Conservation (phyloP, 1,140 invertebrate genomes). For the Holcopasites calliopsidis region DNA sequence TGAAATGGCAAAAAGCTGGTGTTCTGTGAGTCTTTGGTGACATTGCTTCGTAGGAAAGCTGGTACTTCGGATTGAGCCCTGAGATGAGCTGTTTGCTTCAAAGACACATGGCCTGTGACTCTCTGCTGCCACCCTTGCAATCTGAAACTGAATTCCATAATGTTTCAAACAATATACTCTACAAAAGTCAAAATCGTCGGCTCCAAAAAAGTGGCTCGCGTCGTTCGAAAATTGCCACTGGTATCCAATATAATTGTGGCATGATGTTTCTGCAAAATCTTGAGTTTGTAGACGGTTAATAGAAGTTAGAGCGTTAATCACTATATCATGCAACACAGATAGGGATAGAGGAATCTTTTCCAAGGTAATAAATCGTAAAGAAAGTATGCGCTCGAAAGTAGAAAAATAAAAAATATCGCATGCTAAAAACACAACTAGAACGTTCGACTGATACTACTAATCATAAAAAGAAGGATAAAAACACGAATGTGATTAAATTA, state of each 20-base stretch:
- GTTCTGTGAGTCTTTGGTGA: conserved; percentile 68
- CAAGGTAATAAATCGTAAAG: conserved; percentile 21
- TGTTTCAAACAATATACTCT: too few species aligned
- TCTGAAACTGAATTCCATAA: conserved; percentile 68
- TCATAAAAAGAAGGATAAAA: conserved; percentile 17
- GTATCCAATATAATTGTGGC: conserved; percentile 34
- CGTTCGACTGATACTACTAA: conserved; percentile 8
- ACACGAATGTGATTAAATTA: conserved; percentile 23
- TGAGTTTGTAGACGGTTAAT: conserved; percentile 65
- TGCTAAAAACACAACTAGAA: conserved; percentile 25
- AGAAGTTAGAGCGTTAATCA: conserved; percentile 73
- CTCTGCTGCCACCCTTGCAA: conserved; percentile 63
- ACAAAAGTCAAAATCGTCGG: neutral
- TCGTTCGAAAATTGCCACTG: conserved; percentile 23
- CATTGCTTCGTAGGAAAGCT: conserved; percentile 65
- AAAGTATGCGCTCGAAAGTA: conserved; percentile 21
- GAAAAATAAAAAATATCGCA: neutral
- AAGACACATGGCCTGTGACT: conserved; percentile 71
- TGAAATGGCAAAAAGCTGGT: conserved; percentile 66
- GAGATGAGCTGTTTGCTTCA: conserved; percentile 72
- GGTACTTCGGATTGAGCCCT: conserved; percentile 69
- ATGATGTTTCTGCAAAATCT: conserved; percentile 55
- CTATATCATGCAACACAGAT: conserved; percentile 69
- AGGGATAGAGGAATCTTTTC: conserved; percentile 47
- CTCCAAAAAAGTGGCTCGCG: conserved; percentile 15